Evolutionary conservation across 2,113 vertebrate species (phyloP).

Genomic region (Falcunculus frontatus): DNA sequence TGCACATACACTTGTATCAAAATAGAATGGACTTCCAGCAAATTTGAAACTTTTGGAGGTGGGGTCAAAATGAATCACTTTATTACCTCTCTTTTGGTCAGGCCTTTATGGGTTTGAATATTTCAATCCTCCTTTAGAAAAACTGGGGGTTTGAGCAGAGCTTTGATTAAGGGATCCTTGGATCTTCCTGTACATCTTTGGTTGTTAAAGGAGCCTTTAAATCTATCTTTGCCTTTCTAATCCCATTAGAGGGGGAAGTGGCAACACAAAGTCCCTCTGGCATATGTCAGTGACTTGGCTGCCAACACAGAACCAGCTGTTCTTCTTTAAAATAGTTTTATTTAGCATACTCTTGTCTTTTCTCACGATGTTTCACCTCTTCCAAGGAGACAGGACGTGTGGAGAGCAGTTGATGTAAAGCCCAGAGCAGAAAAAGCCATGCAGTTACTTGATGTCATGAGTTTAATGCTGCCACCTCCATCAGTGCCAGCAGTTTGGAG

Average conservation of each 20-base stretch:
- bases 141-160: background rate
- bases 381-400: background rate
- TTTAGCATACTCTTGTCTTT: background rate
- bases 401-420: background rate
- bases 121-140: background rate
- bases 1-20: background rate
- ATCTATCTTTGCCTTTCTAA: background rate
- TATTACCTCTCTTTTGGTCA: background rate
- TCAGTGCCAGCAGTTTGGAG: background rate
- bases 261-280: background rate
- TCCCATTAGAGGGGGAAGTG: background rate
- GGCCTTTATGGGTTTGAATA: background rate
- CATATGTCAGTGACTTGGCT: background rate
- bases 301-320: background rate
- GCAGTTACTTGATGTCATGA: background rate
- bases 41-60: background rate
- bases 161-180: background rate
- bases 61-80: background rate
- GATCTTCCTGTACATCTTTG: background rate
- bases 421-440: background rate
- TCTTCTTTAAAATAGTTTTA: background rate
- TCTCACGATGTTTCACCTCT: background rate
- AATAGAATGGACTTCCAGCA: background rate
- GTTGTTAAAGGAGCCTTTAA: background rate
- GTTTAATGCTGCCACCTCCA: background rate